Conservation (phyloP, 1,140 invertebrate species). For the Theocolax elegans region DNA sequence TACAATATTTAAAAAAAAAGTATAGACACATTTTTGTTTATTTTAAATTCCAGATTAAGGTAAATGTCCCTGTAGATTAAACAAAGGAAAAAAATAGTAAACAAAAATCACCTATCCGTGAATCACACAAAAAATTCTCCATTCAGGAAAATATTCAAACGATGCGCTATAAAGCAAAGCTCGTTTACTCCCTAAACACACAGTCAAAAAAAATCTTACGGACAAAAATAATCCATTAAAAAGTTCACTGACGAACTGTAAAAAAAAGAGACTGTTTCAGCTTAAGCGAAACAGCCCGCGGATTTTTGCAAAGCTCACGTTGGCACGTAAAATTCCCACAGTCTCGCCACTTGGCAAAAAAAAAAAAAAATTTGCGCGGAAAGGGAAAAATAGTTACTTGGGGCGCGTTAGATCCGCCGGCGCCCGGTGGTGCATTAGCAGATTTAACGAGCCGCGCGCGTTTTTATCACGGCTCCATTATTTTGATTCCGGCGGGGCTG, state of each 20-base stretch:
- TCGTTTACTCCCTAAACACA: no score
- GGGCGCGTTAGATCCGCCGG: slow-evolving; percentile 1
- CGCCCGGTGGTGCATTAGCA: slow-evolving; percentile 52
- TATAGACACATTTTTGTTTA: no score
- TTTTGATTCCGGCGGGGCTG: slow-evolving; percentile 50
- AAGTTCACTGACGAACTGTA: neutral
- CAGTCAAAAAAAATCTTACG: neutral
- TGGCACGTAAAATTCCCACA: neutral
- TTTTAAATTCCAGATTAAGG: no score
- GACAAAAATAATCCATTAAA: slow-evolving; percentile 13
- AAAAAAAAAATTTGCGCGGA: slow-evolving; percentile 6
- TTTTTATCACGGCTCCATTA: slow-evolving; percentile 56
- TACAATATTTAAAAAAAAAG: no score
- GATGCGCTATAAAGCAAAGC: no score
- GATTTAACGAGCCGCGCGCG: slow-evolving; percentile 51
- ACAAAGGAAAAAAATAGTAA: no score
- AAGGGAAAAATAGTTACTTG: slow-evolving; percentile 24
- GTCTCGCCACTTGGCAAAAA: neutral
- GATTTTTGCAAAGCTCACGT: neutral
- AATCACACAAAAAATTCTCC: no score
- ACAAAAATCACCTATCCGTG: no score
- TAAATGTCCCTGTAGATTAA: no score
- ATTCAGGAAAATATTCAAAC: no score
- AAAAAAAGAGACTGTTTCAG: no score
- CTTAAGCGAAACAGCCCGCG: no score